Base-by-base conservation (phyloP, 2,888 invertebrate genomes). In the Steinernema hermaphroditum region DNA sequence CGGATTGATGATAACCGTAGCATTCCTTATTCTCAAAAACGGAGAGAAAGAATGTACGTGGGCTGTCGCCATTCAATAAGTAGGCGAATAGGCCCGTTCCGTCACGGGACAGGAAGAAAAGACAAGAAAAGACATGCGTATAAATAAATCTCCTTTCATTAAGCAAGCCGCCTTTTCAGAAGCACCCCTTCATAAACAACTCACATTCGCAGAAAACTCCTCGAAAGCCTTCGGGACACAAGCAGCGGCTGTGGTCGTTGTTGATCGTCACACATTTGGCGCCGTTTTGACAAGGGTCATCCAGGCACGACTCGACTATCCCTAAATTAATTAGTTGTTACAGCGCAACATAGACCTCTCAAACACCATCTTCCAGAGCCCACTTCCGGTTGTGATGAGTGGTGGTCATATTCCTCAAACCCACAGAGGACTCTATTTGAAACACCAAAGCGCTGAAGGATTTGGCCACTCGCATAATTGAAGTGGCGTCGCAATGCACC, bases 191-290 rank as follows among this genome's bases (percentile, higher is more conserved):
- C n/a, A n/a, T n/a, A 29, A 14, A 44, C 19, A 16, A 69, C 69
- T 70, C 50, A 76, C 76, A 49, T 77, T 76, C 77, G 49, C 76
- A 76, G 16, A 76, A 49, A 16, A 78, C 34, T 16, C 76, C 76
- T 14, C 72, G 73, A 69, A 70, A 76, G 27, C 34, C 24, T 8
- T 62, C 57, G 24, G 76, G 70, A 68, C 76, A 76, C 43, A 76
- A 12, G 27, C 76, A 76, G 16, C 69, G 49, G 27, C 54, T 76
- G n/a, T 71, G 62, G 8, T 19, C 46, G 43, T 71, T n/a, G 49
- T 57, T 69, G 24, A 74, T 27, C 12, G 68, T 32, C 4, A 77
- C 68, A 49, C 77, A 77, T 49, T 49, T 34, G 9, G 77, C 77
- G 19, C 37, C 72, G 32, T 77, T 77, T 6, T 57, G 54, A 27